Conservation (phyloP, 1,140 invertebrate species). For the Papilio aristodemus region DNA sequence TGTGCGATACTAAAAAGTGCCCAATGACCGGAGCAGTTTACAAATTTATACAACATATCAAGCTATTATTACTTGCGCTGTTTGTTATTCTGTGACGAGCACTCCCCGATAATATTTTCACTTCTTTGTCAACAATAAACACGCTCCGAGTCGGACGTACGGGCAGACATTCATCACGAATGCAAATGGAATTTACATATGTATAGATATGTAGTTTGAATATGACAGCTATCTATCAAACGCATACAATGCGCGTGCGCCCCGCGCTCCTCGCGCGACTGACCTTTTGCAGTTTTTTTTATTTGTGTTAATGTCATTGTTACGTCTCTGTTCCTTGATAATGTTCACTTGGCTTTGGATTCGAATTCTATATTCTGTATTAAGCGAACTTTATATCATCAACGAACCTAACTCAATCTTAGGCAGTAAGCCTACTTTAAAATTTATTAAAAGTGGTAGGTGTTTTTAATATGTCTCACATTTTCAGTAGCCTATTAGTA, state of each 20-base stretch:
- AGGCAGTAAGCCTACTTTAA: not conserved
- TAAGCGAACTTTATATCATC: not conserved
- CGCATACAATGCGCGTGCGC: slow-evolving; percentile 56
- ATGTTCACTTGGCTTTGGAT: too few relatives aligned
- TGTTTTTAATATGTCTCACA: not conserved
- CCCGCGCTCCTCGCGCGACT: slow-evolving; percentile 43
- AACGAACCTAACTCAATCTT: slow-evolving; percentile 7
- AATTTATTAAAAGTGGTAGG: slow-evolving; percentile 11
- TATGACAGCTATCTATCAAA: slow-evolving; percentile 71
- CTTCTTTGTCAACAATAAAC: slow-evolving; percentile 50
- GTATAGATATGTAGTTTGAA: slow-evolving; percentile 59
- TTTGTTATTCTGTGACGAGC: slow-evolving; percentile 35
- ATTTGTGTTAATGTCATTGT: slow-evolving; percentile 35
- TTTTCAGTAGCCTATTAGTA: slow-evolving; percentile 13
- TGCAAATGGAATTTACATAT: slow-evolving; percentile 62
- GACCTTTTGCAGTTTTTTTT: slow-evolving; percentile 50
- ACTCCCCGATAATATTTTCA: slow-evolving; percentile 44
- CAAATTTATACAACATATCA: slow-evolving; percentile 27
- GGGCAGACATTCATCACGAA: slow-evolving; percentile 46
- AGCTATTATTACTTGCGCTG: slow-evolving; percentile 31
- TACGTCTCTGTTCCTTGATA: not conserved
- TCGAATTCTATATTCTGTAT: not conserved
- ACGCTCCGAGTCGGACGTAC: slow-evolving; percentile 39
- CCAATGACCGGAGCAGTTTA: not conserved
- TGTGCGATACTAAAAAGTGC: not conserved